These are phyloP conservation scores for Sebastes kiyomatsui DNA, from an alignment of 2,797 vertebrate species.

Conservation along the genomic window DNA sequence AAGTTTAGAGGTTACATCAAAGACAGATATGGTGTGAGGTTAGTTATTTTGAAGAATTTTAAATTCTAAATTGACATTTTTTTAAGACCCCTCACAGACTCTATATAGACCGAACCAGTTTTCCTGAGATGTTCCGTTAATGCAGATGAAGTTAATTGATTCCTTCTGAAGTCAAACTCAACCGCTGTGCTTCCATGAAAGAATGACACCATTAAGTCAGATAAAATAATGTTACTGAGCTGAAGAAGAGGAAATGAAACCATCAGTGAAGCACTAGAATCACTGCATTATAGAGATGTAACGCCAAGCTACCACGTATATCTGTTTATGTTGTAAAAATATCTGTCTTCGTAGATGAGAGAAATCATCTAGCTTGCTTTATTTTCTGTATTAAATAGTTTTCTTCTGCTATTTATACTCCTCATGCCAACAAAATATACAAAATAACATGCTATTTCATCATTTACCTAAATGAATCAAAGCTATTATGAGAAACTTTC, in stretches of 20 bases:
- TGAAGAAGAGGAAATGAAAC: not conserved
- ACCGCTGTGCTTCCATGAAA: not conserved
- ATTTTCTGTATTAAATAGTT: not conserved
- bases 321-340: not conserved
- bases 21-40: not conserved
- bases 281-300: not conserved
- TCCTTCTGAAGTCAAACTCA: not conserved
- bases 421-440: not conserved
- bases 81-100: not conserved
- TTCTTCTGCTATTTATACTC: not conserved
- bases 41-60: not conserved
- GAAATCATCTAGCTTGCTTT: not conserved
- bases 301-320: not conserved
- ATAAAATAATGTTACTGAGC: not conserved
- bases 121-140: not conserved
- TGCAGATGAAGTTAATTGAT: not conserved
- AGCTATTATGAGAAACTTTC: too few relatives aligned
- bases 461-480: not conserved
- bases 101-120: not conserved
- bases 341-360: not conserved
- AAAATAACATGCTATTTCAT: not conserved
- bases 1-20: slow-evolving; percentile 16
- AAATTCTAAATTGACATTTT: not conserved
- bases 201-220: not conserved
- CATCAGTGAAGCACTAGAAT: not conserved